phyloP scores from a whole-genome alignment of 2,888 invertebrate genomes.

The Myathropa florea region DNA sequence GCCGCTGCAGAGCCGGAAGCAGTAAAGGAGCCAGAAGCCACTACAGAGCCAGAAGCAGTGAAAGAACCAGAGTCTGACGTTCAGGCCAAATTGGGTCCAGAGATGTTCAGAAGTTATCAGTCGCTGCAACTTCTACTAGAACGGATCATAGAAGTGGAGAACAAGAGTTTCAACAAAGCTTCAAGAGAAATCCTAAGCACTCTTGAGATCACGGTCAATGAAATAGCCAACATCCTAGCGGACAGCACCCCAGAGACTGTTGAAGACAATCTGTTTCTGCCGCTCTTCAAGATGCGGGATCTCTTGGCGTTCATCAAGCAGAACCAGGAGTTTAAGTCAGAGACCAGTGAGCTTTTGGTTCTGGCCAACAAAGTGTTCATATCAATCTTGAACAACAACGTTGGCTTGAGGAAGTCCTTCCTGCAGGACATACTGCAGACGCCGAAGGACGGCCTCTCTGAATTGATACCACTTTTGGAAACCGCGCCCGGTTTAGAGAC shows the following conservation, averaged over 20 bases:
- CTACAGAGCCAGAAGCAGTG: too few species aligned
- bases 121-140: constrained; percentile 36
- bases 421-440: constrained; percentile 73
- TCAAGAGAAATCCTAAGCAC: constrained; percentile 66
- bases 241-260: constrained; percentile 44
- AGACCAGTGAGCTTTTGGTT: constrained; percentile 40
- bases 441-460: constrained; percentile 64
- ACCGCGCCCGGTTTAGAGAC: constrained; percentile 33
- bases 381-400: constrained; percentile 72
- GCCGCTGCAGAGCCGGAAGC: neutral
- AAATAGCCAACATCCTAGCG: constrained; percentile 67
- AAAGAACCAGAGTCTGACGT: neutral
- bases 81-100: constrained; percentile 3
- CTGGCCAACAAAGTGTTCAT: constrained; percentile 69
- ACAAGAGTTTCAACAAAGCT: constrained; percentile 27
- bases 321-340: constrained; percentile 2
- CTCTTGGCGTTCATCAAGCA: constrained; percentile 67
- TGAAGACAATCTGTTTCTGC: constrained; percentile 73
- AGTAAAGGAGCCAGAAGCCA: neutral
- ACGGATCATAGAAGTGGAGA: constrained; percentile 19
- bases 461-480: constrained; percentile 65
- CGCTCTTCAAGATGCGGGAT: constrained; percentile 74
- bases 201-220: constrained; percentile 65
- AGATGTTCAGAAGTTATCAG: constrained; percentile 30
- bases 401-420: constrained; percentile 72